These are phyloP conservation scores for Simalia tracyae DNA, from an alignment of 2,797 vertebrate genomes.

Conservation along the genomic window DNA sequence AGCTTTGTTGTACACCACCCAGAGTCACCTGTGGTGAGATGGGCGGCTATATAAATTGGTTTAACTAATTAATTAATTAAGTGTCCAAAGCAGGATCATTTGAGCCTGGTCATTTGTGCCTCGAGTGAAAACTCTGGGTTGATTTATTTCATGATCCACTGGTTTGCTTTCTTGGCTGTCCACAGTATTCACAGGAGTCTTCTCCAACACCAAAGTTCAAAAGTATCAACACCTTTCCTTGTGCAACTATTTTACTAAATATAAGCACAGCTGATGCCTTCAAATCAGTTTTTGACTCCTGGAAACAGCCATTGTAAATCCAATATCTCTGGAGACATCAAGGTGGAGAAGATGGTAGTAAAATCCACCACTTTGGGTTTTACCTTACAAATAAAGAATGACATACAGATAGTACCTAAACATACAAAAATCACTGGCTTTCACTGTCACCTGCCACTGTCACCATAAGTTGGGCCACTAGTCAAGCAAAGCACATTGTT, in stretches of 20 bases:
- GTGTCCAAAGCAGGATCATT: too few relatives aligned
- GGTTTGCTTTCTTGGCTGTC: background rate
- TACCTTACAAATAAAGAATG: background rate
- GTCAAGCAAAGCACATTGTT: slow-evolving; percentile 66
- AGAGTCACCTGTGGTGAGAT: too few relatives aligned
- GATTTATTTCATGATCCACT: background rate
- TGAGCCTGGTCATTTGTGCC: too few relatives aligned
- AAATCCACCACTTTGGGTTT: background rate
- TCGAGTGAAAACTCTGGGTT: background rate
- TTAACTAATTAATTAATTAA: too few relatives aligned
- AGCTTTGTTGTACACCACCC: too few relatives aligned
- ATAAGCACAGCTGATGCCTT: background rate
- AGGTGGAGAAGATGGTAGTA: background rate
- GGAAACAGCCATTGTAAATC: background rate
- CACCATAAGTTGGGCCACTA: slow-evolving; percentile 49
- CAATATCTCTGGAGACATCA: background rate
- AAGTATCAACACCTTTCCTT: background rate
- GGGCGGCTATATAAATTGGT: too few relatives aligned
- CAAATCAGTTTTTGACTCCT: background rate
- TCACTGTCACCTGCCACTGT: slow-evolving; percentile 56
- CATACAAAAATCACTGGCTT: background rate
- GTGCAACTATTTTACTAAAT: background rate
- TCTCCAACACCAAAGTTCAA: background rate
- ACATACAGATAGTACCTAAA: background rate
- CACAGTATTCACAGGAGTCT: background rate